phyloP scores from a whole-genome alignment of 2,113 vertebrate species.

The Cranoglanis bouderius region DNA sequence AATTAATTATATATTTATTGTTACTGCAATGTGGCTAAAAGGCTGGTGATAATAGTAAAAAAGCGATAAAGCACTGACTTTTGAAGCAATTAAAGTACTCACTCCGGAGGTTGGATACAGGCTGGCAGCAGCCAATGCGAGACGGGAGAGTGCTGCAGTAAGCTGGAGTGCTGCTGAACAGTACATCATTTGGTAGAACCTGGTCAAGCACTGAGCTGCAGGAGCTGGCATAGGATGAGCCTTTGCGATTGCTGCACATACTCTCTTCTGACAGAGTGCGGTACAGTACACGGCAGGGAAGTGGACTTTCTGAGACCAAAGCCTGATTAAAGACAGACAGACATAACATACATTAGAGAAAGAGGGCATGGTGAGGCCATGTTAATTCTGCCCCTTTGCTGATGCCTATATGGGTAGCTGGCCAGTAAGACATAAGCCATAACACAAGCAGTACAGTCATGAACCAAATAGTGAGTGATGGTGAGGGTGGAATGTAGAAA shows the following conservation, averaged over 20 bases:
- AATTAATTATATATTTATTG: not conserved
- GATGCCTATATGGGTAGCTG: not conserved
- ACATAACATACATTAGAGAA: not conserved
- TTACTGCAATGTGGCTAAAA: not conserved
- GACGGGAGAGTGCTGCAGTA: constrained; percentile 90
- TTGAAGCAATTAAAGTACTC: constrained; percentile 68
- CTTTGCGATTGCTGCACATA: constrained; percentile 87
- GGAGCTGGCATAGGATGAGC: constrained; percentile 86
- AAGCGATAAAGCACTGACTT: not conserved
- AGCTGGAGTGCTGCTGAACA: constrained; percentile 93
- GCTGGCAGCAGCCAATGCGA: constrained; percentile 77
- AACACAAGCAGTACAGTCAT: not conserved
- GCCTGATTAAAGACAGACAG: constrained; percentile 66
- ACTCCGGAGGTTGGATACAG: constrained; percentile 86
- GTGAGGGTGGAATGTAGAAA: not conserved
- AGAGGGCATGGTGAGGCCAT: not conserved
- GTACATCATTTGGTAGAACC: constrained; percentile 88
- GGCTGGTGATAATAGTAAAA: not conserved
- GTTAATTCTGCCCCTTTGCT: not conserved
- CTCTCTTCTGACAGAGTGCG: constrained; percentile 95
- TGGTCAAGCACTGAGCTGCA: constrained; percentile 93
- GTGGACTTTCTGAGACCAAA: constrained; percentile 79
- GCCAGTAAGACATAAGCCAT: not conserved
- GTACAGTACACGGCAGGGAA: constrained; percentile 84
- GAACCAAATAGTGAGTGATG: not conserved